A percentile compares a stretch with the other conserved stretches of the same genome.
These are phyloP conservation scores for Ammodytes dubius DNA, from an alignment of 2,113 vertebrate species.

Conservation along the genomic window DNA sequence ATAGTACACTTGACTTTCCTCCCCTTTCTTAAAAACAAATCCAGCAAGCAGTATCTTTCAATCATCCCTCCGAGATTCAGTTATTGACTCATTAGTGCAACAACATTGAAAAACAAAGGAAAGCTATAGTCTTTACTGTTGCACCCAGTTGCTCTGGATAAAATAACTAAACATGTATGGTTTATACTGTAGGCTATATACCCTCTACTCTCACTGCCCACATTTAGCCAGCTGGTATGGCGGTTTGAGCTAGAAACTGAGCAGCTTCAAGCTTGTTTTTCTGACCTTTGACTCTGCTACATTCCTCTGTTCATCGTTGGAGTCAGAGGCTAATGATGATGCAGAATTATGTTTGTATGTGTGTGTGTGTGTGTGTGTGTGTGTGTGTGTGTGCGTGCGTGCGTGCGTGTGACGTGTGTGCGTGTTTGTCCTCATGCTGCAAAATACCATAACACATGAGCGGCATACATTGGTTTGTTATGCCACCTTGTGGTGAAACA, in stretches of 20 bases:
- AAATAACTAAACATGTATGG: background rate
- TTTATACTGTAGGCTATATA: too few relatives aligned
- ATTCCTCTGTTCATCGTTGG: background rate
- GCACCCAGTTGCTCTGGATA: too few relatives aligned
- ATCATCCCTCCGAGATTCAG: too few relatives aligned
- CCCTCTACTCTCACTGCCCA: background rate
- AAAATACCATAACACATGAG: background rate
- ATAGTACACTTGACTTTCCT: background rate
- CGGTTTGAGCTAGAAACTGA: background rate
- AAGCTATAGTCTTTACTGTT: background rate
- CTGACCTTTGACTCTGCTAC: background rate
- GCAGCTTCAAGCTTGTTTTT: background rate
- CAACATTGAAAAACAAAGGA: background rate
- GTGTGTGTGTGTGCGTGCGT: too few relatives aligned
- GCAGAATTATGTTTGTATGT: background rate
- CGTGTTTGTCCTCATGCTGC: background rate
- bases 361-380: too few relatives aligned
- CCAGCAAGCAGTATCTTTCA: background rate
- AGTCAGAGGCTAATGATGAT: background rate
- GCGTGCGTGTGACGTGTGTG: background rate
- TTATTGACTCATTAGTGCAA: background rate
- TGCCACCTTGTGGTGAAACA: constrained; percentile 50
- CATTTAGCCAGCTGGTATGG: background rate
- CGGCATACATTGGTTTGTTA: constrained; percentile 4
- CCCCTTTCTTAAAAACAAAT: background rate